Conservation (phyloP, 1,140 invertebrate species). For the Macrobrachium nipponense region DNA sequence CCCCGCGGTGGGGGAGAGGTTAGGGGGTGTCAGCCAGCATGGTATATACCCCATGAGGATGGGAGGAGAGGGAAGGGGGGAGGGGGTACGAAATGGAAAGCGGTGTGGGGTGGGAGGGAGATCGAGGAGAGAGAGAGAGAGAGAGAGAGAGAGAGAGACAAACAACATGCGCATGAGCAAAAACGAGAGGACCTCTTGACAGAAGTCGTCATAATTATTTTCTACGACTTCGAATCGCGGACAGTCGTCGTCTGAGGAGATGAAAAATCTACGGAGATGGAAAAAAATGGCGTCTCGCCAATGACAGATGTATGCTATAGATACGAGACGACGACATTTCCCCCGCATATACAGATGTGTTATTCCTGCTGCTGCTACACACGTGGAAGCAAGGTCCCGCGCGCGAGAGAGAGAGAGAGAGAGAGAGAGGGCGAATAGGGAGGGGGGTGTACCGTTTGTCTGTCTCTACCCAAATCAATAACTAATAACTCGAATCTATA, state of each 20-base stretch:
- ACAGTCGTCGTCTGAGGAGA: background rate
- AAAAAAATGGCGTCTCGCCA: no score
- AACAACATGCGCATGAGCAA: background rate
- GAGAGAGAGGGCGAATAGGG: constrained; percentile 3
- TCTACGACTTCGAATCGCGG: background rate
- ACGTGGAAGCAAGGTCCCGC: background rate
- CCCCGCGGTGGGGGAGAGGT: no score
- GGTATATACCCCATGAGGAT: no score
- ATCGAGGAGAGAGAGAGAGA: constrained; percentile 5
- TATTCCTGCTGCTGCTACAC: background rate
- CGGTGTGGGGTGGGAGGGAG: background rate
- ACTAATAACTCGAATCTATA: no score
- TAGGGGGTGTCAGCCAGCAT: no score
- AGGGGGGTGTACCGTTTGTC: no score
- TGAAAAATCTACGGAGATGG: no score
- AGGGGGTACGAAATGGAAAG: background rate
- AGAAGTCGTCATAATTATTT: background rate
- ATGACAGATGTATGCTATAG: no score
- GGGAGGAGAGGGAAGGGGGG: no score
- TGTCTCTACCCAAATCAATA: no score
- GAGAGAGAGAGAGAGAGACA: constrained; percentile 19
- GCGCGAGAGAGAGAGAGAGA: constrained; percentile 19
- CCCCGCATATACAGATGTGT: background rate
- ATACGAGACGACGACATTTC: no score
- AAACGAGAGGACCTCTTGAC: background rate